Evolutionary conservation across 1,140 invertebrate genomes (phyloP).

Genomic region (Orchestia grillus): DNA sequence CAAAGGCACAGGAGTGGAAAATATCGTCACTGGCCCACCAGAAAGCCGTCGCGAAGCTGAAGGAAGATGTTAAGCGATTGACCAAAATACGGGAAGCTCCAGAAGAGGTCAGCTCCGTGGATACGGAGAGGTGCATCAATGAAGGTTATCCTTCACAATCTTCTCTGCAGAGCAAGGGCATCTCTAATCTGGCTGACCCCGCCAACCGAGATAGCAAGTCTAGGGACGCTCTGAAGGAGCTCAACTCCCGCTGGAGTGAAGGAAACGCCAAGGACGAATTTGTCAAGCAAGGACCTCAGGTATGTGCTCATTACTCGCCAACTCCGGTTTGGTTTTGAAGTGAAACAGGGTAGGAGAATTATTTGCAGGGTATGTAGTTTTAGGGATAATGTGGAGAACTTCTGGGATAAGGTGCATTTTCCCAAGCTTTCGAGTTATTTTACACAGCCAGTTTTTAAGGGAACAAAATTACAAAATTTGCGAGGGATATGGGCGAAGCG

Average conservation of each 20-base stretch:
- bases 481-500: too few relatives aligned
- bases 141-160: neutral
- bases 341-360: too few relatives aligned
- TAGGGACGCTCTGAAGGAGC: conserved; percentile 3
- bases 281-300: neutral
- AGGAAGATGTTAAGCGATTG: neutral
- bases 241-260: neutral
- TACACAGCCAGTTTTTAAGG: too few relatives aligned
- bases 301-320: neutral
- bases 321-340: too few relatives aligned
- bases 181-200: neutral
- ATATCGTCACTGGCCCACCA: conserved; percentile 10
- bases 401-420: neutral
- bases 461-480: too few relatives aligned
- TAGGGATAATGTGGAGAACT: too few relatives aligned
- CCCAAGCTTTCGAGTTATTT: too few relatives aligned
- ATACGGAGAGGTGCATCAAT: neutral
- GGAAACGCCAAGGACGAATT: neutral
- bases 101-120: neutral
- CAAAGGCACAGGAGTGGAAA: conserved; percentile 22
- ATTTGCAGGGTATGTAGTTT: neutral
- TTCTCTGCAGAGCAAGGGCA: neutral
- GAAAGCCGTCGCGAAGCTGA: neutral
- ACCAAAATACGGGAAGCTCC: neutral
- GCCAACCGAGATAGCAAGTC: neutral